Evolutionary conservation across 2,113 vertebrate genomes (phyloP).

Genomic region (Burhinus oedicnemus): DNA sequence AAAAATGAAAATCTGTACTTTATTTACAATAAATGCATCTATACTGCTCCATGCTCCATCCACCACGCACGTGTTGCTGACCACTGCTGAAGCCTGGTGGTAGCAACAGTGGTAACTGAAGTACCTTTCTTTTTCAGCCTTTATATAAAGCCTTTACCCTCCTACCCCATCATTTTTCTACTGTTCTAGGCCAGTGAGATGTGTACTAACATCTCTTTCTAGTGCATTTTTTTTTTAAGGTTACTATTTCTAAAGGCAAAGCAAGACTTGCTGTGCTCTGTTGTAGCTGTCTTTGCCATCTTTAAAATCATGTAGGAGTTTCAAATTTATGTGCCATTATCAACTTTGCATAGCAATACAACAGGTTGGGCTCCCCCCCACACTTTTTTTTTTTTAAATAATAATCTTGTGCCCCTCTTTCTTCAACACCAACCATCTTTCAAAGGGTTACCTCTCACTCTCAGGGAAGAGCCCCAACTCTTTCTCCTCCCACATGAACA

Average conservation of each 20-base stretch:
- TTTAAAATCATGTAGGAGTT: neutral
- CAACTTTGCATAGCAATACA: conserved; percentile 4
- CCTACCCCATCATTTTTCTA: neutral
- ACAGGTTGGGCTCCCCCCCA: neutral
- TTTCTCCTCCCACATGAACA: neutral
- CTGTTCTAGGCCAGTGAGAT: neutral
- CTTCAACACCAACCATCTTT: neutral
- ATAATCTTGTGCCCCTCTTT: neutral
- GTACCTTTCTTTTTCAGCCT: neutral
- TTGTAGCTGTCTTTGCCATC: neutral
- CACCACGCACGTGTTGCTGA: neutral
- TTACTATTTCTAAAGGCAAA: neutral
- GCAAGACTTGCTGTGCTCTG: neutral
- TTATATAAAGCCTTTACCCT: neutral
- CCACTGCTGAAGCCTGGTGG: neutral
- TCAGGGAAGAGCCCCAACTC: neutral
- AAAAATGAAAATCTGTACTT: neutral
- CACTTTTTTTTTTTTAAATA: neutral
- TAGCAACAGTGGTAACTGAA: neutral
- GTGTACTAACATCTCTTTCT: neutral
- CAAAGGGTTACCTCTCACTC: neutral
- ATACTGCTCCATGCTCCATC: neutral
- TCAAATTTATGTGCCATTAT: neutral
- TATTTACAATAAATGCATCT: conserved; percentile 27
- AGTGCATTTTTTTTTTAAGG: neutral